Evolutionary conservation across 2,113 vertebrate genomes (phyloP), one percentile per base, ranked within the genome.

Genomic region (Scomber colias): DNA sequence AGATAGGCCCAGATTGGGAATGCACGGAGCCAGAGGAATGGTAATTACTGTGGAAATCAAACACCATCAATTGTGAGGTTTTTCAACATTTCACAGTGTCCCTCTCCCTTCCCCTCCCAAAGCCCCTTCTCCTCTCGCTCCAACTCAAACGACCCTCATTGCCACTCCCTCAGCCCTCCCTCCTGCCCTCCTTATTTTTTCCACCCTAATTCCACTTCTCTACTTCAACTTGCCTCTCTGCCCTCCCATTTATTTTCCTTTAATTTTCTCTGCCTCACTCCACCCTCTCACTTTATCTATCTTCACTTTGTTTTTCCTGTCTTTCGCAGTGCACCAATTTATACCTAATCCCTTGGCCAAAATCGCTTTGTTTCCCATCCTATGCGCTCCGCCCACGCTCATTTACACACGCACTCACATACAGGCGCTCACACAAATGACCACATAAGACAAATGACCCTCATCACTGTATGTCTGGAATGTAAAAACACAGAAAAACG

Each of bases 1-100:
- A 94, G 94, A 95, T 94, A 94, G 92, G 92, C 89, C 90, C 88
- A 88, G 92, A 93, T 89, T 93, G 91, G 89, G 93, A 94, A 94
- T 84, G 88, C 71, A 87, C 83, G 27, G 90, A 93, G 92, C 92
- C 92, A 94, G 90, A 93, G 92, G 94, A 95, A 95, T 95, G 94
- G 87, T 95, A 95, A 95, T 94, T 94, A 94, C 91, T 87, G 80
- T 90, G 93, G 94, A 95, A 95, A 95, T 95, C 93, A 94, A 94
- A 95, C 93, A 95, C 93, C 94, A 94, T 95, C 93, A 94, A 94
- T 92, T 94, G 93, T 89, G 91, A 89, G 87, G 94, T 94, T 95
- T 93, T 95, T 94, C 92, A 94, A 88, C 90, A 92, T 92, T 94
- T 93, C 79, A 86, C 81, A 87, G 87, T 87, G 88, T 89, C 85